Base-by-base conservation (phyloP, 2,113 vertebrate genomes). In the Sinosuthora webbiana region DNA sequence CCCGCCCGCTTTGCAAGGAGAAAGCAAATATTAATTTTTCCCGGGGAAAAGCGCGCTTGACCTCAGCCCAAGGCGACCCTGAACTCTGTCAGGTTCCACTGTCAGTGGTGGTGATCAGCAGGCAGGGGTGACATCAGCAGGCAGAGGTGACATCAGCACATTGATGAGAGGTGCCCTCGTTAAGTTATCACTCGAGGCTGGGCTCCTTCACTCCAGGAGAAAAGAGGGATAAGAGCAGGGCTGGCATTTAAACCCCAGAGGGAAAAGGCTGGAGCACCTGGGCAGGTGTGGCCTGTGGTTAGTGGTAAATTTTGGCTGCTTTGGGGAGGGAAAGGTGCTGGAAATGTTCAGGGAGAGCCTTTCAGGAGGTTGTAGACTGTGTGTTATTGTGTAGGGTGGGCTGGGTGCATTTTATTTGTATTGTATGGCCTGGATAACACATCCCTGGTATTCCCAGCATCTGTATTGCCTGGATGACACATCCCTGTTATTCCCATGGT, bases 41-140 rank as follows among this genome's bases (percentile, higher is more conserved):
- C 47, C 5, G 25, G 62, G 44, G 44, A 52, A 89, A n/a, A 0
- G 7, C 2, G 3, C 4, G 0, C 62, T 28, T 44, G 70, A 41
- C 41, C 62, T 79, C 73, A 71, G 81, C 39, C 41, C n/a, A 3
- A 20, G 49, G 7, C 30, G 56, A 2, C 13, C 47, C 68, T 15
- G 37, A 44, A 0, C 41, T 69, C 39, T 7, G 3, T 1, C 3
- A 10, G 67, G 59, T 44, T 7, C 35, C 35, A 1, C 44, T 35
- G 31, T 9, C 52, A 17, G 42, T 6, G 60, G n/a, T 30, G 59
- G 55, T 33, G 33, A 39, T 10, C 52, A n/a, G 69, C 55, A 37
- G 62, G 62, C 3, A 35, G 11, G 28, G 59, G 76, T 65, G 77
- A 24, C 57, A 65, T 56, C 62, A 41, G 57, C 74, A 77, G 49